These are phyloP conservation scores for Cavia aperea DNA, from an alignment of 2,113 vertebrate genomes.

Conservation along the genomic window DNA sequence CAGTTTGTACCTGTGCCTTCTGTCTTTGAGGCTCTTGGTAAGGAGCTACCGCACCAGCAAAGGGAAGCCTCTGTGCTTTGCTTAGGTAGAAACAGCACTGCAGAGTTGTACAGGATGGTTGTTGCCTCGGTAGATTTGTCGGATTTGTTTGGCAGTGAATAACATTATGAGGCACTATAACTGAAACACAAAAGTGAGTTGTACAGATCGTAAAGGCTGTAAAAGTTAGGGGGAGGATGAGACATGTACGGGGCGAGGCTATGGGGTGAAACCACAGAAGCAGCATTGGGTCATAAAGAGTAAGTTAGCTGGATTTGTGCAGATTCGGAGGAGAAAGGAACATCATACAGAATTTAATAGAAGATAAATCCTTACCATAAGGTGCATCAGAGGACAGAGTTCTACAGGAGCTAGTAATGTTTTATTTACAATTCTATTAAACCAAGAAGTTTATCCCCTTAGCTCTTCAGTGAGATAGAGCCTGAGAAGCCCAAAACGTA, in stretches of 20 bases:
- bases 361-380: constrained; percentile 42
- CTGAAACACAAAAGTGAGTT: background rate
- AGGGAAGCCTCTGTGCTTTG: background rate
- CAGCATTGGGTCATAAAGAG: constrained; percentile 1
- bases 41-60: background rate
- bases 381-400: background rate
- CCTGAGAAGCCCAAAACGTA: constrained; percentile 17
- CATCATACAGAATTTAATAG: constrained; percentile 25
- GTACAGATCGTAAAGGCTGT: background rate
- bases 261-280: background rate
- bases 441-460: constrained; percentile 45
- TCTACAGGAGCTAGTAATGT: constrained; percentile 7
- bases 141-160: background rate
- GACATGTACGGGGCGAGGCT: background rate
- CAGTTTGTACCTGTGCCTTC: background rate
- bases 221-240: background rate
- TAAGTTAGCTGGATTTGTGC: constrained; percentile 7
- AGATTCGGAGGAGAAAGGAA: constrained; percentile 2
- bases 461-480: constrained; percentile 37
- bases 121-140: background rate
- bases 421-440: constrained; percentile 60
- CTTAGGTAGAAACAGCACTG: background rate
- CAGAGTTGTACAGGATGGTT: background rate
- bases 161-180: background rate
- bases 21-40: background rate